Evolutionary conservation across 2,888 invertebrate genomes (phyloP), one percentile per base, ranked within the genome.

Genomic region (Meiosimyza decipiens): DNA sequence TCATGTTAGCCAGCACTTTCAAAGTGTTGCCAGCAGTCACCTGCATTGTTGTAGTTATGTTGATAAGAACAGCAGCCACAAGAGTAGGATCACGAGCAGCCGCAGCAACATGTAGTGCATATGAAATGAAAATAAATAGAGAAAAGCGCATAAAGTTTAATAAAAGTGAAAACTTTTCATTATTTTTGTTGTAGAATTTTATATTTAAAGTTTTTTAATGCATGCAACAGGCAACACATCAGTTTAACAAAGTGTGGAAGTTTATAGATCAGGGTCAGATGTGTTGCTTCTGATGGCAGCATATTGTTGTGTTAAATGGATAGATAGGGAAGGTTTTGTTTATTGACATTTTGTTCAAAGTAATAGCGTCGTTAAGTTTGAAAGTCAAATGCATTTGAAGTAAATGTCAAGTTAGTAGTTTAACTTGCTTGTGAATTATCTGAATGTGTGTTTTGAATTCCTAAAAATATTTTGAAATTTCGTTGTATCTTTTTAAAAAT

Each of bases 1-100:
- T 93, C 91, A 96, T 93, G 83, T 94, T 93, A 69, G 94, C 94
- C 67, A 95, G 86, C 73, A 92, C 89, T 81, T 91, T 91, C 77
- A 85, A 82, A n/a, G 87, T 86, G 74, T 84, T 88, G 59, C 87
- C 87, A 7, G 86, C 87, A 73, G 86, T 87, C 64, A 87, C 86
- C 85, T 85, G 73, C 49, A 40, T 40, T 40, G 40, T 40, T 40
- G 40, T 40, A 9, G 40, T 40, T 18, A 28, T 62, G 13, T 51
- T 47, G 40, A 40, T 40, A 40, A 40, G 40, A 5, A 40, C 40
- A 40, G 40, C 40, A 40, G 40, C 40, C 40, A 40, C 6, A 40
- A 3, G 7, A 40, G 40, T 4, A 40, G 40, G 22, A 22, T 1
- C 22, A 22, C 2, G 22, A 22, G 22, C 60, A 51, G 52, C 66